These are phyloP conservation scores for Camptogramma bilineatum DNA, from an alignment of 2,888 invertebrate genomes.

Conservation along the genomic window DNA sequence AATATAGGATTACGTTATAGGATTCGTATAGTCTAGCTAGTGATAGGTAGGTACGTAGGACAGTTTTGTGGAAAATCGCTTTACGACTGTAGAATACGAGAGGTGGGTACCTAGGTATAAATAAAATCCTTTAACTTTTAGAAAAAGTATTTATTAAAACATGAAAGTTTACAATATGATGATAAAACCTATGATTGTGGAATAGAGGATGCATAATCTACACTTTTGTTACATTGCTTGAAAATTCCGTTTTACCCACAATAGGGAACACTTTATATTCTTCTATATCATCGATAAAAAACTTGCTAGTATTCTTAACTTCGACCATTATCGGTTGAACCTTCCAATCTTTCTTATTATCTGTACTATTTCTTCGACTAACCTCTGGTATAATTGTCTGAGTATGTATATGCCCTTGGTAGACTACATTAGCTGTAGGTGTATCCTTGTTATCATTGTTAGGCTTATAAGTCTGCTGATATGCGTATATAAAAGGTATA, in stretches of 20 bases:
- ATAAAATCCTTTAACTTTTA: too few species aligned
- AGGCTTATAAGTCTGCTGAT: conserved; percentile 49
- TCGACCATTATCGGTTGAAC: conserved; percentile 14
- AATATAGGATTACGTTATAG: too few species aligned
- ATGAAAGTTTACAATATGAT: not conserved
- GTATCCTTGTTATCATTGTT: conserved; percentile 40
- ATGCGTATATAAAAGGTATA: conserved; percentile 61
- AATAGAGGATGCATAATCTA: not conserved
- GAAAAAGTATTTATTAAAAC: not conserved
- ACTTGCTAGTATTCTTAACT: conserved; percentile 46
- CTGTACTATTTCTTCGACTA: conserved; percentile 10
- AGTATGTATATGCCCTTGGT: conserved; percentile 60
- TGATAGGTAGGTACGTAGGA: too few species aligned
- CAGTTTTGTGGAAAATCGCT: too few species aligned
- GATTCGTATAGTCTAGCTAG: too few species aligned
- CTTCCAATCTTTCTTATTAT: conserved; percentile 14
- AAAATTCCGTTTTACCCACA: conserved; percentile 8
- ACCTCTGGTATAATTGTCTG: conserved; percentile 39
- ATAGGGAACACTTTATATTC: conserved; percentile 47
- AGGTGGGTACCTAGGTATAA: too few species aligned
- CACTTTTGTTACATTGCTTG: conserved; percentile 2
- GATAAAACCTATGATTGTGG: too few species aligned
- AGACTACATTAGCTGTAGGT: conserved; percentile 53
- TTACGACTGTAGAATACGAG: too few species aligned
- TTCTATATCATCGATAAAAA: conserved; percentile 58